These are phyloP conservation scores for Sparus aurata DNA, from an alignment of 2,797 vertebrate species.

Conservation along the genomic window DNA sequence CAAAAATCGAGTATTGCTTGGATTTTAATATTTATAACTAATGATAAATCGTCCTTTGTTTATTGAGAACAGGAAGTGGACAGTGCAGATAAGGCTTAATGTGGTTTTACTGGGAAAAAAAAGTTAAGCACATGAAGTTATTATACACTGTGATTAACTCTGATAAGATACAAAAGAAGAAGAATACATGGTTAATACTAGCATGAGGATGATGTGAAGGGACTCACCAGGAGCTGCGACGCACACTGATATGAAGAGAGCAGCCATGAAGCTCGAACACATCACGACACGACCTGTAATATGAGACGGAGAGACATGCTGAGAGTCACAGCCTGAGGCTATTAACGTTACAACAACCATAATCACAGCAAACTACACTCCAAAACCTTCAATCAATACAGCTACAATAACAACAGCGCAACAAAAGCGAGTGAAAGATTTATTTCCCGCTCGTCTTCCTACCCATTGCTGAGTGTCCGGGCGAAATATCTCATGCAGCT, in stretches of 20 bases:
- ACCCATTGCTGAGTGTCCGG: conserved; percentile 28
- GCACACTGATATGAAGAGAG: neutral
- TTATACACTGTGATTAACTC: no score
- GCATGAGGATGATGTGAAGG: no score
- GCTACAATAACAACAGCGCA: neutral
- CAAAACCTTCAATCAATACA: neutral
- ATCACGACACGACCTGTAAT: neutral
- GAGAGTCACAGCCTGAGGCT: neutral
- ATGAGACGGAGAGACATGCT: neutral
- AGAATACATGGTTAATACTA: neutral
- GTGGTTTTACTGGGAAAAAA: no score
- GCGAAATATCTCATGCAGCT: neutral
- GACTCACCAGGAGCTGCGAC: conserved; percentile 34
- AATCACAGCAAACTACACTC: no score
- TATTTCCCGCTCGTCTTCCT: neutral
- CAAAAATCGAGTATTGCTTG: no score
- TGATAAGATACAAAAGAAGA: no score
- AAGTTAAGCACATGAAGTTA: no score
- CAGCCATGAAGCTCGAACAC: rapidly evolving
- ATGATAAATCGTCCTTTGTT: no score
- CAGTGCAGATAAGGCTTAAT: no score
- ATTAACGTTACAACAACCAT: neutral
- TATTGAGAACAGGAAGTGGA: no score
- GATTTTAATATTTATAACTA: no score
- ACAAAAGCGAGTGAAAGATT: neutral